Conservation (phyloP, 2,797 vertebrate genomes). For the Megaceryle alcyon region DNA sequence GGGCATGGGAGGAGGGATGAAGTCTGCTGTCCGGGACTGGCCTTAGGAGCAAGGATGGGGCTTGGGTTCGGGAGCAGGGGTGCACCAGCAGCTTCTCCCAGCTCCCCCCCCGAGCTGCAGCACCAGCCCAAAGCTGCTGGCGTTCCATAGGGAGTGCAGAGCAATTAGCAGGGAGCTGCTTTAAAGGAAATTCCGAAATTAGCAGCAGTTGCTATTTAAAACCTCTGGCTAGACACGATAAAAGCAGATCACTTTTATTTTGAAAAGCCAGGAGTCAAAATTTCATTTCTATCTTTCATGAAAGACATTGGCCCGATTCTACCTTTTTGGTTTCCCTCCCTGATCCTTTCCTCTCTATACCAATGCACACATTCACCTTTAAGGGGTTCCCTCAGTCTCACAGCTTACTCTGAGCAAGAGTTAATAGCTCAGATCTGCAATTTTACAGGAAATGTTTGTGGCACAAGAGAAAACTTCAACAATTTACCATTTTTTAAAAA, state of each 20-base stretch:
- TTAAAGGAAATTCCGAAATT: not conserved
- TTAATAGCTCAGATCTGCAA: not conserved
- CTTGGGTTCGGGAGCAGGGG: not conserved
- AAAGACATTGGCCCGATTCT: not conserved
- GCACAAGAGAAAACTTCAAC: not conserved
- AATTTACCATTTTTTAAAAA: too few relatives aligned
- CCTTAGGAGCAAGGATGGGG: not conserved
- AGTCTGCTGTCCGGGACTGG: not conserved
- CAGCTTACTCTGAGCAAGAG: not conserved
- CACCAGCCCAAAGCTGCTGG: not conserved
- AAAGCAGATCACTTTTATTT: not conserved
- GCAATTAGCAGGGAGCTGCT: not conserved
- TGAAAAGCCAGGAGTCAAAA: not conserved
- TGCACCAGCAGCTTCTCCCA: not conserved
- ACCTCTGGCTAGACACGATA: not conserved
- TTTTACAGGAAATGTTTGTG: not conserved
- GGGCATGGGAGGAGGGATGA: too few relatives aligned
- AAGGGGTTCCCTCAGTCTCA: not conserved
- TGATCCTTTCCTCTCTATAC: not conserved
- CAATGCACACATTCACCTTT: accelerated
- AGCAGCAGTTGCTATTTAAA: not conserved
- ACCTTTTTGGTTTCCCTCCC: not conserved
- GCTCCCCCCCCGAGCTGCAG: not conserved
- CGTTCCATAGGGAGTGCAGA: not conserved
- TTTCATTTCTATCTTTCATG: not conserved